Base-by-base conservation (phyloP, 2,797 vertebrate genomes). In the Cetoscarus ocellatus region DNA sequence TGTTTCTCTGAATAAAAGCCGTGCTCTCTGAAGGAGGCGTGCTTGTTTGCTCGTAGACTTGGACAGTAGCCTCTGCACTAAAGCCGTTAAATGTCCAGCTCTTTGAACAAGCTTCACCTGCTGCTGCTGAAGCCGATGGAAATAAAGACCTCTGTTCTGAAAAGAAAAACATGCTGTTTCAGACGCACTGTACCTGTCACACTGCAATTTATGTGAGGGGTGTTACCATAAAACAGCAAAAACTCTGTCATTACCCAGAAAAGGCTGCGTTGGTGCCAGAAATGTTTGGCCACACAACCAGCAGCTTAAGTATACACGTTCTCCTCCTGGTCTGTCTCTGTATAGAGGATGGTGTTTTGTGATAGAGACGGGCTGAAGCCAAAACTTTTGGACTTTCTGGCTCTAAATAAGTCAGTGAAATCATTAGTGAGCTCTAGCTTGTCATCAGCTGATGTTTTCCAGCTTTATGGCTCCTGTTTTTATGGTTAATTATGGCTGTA, bases 211-310 rank as follows among this genome's bases (percentile, higher is more conserved):
- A 88, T 82, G 57, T 69, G 34, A 27, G 54, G 78, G 86, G 65
- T 77, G 83, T 85, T 84, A 67, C 76, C 71, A 64, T 86, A 83
- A 85, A 86, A 80, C 81, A 80, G 75, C 61, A 68, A 88, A 27
- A 93, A 67, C 77, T 61, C 77, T 84, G 86, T 90, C 78, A 90
- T 93, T 89, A 93, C 83, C 87, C 90, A 86, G 85, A 89, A 85
- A 57, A 64, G 61, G 43, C 73, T 66, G 73, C 65, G 74, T 82
- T 84, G 79, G 86, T 88, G 69, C 85, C 82, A 79, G 66, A 63
- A 72, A 70, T 92, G 80, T 91, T 91, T 88, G 85, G 79, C 73
- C 63, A 65, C 73, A 64, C 82, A 81, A 75, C 78, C 63, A 86
- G 87, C 80, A 92, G 91, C 88, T 84, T 15, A 42, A 75, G 57